These are phyloP conservation scores for Neodontobutis hainanensis DNA, from an alignment of 2,113 vertebrate genomes.

Conservation along the genomic window DNA sequence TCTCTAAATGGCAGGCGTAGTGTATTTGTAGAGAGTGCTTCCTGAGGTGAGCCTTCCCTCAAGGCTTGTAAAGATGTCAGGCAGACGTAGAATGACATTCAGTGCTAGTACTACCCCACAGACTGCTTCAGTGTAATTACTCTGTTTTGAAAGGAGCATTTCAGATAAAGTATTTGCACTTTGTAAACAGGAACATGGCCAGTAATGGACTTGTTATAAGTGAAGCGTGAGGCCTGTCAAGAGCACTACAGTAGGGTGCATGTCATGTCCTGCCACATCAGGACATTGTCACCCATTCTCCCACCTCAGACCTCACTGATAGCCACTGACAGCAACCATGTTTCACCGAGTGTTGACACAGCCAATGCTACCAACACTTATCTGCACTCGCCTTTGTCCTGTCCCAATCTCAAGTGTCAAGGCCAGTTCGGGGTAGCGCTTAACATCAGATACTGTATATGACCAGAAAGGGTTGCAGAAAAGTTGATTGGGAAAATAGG, in stretches of 20 bases:
- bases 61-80: constrained; percentile 26
- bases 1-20: neutral
- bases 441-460: constrained; percentile 67
- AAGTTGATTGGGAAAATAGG: constrained; percentile 22
- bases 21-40: constrained; percentile 31
- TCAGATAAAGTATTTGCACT: constrained; percentile 11
- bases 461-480: constrained; percentile 52
- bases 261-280: constrained; percentile 68
- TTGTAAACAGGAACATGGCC: constrained; percentile 43
- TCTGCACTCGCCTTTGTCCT: constrained; percentile 59
- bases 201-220: constrained; percentile 65
- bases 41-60: constrained; percentile 7
- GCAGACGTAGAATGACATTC: constrained; percentile 38
- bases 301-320: constrained; percentile 52
- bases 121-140: constrained; percentile 35
- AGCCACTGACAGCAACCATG: constrained; percentile 67
- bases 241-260: constrained; percentile 60
- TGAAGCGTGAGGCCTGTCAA: constrained; percentile 51
- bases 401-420: constrained; percentile 59
- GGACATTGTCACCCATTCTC: constrained; percentile 52
- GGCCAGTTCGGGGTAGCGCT: constrained; percentile 28
- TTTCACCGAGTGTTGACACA: constrained; percentile 67
- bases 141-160: constrained; percentile 37
- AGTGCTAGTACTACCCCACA: constrained; percentile 22
- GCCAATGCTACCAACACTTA: constrained; percentile 65